These are phyloP conservation scores for Pterocles gutturalis DNA, from an alignment of 2,113 vertebrate genomes.

Conservation along the genomic window DNA sequence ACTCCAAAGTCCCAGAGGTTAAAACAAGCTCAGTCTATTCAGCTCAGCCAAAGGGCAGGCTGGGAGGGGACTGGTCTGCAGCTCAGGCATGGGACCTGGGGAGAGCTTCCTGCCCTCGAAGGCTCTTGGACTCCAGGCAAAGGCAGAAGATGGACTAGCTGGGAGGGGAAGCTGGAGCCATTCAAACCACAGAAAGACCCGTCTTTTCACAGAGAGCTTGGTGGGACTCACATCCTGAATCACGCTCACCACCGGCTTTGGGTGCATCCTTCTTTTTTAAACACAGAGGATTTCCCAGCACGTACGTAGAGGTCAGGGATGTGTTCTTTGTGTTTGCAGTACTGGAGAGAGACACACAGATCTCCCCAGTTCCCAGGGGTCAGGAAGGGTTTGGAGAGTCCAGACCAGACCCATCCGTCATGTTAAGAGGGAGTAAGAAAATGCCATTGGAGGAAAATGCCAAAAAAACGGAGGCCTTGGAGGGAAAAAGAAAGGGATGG, in stretches of 20 bases:
- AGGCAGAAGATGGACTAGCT: background rate
- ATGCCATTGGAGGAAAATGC: background rate
- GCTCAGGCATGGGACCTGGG: background rate
- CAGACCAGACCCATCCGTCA: background rate
- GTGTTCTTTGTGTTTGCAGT: background rate
- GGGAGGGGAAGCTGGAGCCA: background rate
- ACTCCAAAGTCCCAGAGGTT: background rate
- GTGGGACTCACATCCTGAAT: fast-evolving
- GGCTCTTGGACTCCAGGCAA: background rate
- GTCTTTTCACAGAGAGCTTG: background rate
- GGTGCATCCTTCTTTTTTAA: background rate
- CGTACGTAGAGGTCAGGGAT: background rate
- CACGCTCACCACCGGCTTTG: background rate
- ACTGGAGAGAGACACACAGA: background rate
- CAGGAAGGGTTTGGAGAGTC: background rate
- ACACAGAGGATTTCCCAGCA: background rate
- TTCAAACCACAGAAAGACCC: background rate
- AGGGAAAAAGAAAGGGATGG: background rate
- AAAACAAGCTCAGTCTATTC: background rate
- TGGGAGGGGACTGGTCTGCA: background rate
- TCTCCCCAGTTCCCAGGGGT: background rate
- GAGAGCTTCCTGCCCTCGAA: background rate
- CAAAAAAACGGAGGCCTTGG: background rate
- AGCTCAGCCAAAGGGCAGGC: background rate
- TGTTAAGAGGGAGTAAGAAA: background rate